Evolutionary conservation across 2,113 vertebrate genomes (phyloP), one percentile per base, ranked within the genome.

Genomic region (Amphiprion percula): DNA sequence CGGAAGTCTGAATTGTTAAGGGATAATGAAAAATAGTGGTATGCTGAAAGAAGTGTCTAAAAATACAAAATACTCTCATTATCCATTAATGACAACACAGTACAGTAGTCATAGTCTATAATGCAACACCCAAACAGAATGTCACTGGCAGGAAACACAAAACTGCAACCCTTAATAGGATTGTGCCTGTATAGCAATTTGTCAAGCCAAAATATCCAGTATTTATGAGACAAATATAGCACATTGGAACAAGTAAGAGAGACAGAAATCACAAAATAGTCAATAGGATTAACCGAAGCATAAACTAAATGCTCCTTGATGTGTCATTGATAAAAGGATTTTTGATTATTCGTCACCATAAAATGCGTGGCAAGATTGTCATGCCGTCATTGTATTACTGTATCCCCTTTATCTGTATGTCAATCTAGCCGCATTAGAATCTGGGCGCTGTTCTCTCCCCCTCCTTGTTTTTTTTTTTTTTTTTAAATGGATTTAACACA

Each of bases 321-420:
- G 93, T 93, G 80, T 92, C 92, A 89, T 92, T 79, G 94, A 94
- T 95, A 94, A 94, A 94, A 88, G 92, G 90, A 94, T 94, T 94
- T 93, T 85, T 92, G 91, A 94, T 94, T 90, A 92, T 94, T 94
- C 88, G 82, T 92, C 88, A 85, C 84, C 92, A 90, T 91, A 93
- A 92, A 93, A 90, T 55, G 90, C 86, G 78, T 74, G 87, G 87
- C 78, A 41, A 90, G 91, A 90, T 91, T 91, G 90, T 93, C 92
- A 93, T 93, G 91, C 75, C 64, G 82, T 90, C 85, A 90, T 91
- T 92, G 88, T 93, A 82, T 92, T 87, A 88, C 85, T 83, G 89
- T 85, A 78, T 92, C 81, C 77, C 76, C 77, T 93, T 89, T 93
- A 95, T 94, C 94, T 90, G 87, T 73, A 77, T 80, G 90, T 92